Evolutionary conservation across 2,797 vertebrate genomes (phyloP).

Genomic region (Somateria mollissima): DNA sequence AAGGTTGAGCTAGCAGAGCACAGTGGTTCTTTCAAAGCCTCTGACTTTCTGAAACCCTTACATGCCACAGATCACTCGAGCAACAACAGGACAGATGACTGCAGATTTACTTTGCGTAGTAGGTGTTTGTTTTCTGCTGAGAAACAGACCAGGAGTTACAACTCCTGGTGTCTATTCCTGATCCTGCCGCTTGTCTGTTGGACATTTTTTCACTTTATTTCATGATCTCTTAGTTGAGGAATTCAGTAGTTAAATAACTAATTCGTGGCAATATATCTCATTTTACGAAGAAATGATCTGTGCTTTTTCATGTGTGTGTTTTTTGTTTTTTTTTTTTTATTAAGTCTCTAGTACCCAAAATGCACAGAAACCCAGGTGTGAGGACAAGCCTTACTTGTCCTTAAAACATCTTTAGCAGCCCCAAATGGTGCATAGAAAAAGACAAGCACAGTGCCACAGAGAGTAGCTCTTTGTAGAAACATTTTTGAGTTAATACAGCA

Average conservation of each 20-base stretch:
- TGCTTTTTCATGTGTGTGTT: background rate
- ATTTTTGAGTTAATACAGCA: background rate
- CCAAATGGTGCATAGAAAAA: background rate
- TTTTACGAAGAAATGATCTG: background rate
- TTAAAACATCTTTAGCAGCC: constrained; percentile 14
- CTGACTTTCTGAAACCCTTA: background rate
- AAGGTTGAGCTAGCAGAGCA: background rate
- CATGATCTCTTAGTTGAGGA: background rate
- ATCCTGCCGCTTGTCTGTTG: background rate
- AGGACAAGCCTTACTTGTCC: background rate
- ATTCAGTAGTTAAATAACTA: background rate
- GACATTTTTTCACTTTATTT: background rate
- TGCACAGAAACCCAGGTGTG: background rate
- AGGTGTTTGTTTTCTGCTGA: background rate
- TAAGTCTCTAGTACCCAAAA: background rate
- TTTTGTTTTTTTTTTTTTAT: background rate
- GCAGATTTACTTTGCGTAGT: background rate
- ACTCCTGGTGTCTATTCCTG: background rate
- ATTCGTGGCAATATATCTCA: background rate
- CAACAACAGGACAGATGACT: background rate
- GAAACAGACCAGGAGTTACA: background rate
- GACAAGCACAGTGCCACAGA: background rate
- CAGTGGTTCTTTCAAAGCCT: background rate
- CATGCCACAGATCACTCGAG: background rate
- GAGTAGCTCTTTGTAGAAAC: background rate